Conservation (phyloP, 1,140 invertebrate species). For the Choristoneura fumiferana region DNA sequence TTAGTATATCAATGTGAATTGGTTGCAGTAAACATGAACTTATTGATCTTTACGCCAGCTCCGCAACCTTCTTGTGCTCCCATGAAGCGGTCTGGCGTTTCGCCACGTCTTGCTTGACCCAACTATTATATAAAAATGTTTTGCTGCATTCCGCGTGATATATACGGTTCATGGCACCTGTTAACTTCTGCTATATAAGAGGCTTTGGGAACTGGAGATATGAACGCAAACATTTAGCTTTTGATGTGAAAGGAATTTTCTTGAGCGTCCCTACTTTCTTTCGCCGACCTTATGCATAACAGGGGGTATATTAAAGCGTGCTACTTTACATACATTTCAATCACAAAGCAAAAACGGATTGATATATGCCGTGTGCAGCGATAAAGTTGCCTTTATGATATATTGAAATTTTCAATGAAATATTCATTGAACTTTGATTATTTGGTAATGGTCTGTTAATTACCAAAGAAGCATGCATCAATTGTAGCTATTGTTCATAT, state of each 20-base stretch:
- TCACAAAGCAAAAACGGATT: slow-evolving; percentile 10
- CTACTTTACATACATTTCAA: slow-evolving; percentile 20
- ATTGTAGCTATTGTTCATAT: slow-evolving; percentile 6
- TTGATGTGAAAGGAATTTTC: slow-evolving; percentile 2
- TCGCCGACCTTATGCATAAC: slow-evolving; percentile 17
- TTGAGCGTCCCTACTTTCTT: slow-evolving; percentile 7
- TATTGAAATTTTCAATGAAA: slow-evolving; percentile 33
- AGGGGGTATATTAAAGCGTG: slow-evolving; percentile 17
- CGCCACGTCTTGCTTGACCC: slow-evolving; percentile 42
- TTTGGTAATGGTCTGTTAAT: slow-evolving; percentile 28
- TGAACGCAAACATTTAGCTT: background rate
- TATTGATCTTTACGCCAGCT: slow-evolving; percentile 61
- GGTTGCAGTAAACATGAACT: slow-evolving; percentile 52
- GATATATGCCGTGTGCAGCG: slow-evolving; percentile 2
- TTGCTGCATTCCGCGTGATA: slow-evolving; percentile 46
- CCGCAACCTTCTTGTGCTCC: slow-evolving; percentile 66
- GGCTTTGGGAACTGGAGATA: background rate
- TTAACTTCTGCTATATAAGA: background rate
- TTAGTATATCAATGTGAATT: slow-evolving; percentile 33
- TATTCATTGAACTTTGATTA: slow-evolving; percentile 39
- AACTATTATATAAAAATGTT: slow-evolving; percentile 48
- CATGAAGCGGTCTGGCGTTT: slow-evolving; percentile 49
- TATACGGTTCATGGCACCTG: slow-evolving; percentile 18
- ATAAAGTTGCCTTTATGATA: slow-evolving; percentile 21
- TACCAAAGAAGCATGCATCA: slow-evolving; percentile 17